These are phyloP conservation scores for Anadara kagoshimensis DNA, from an alignment of 1,140 invertebrate species.

Conservation along the genomic window DNA sequence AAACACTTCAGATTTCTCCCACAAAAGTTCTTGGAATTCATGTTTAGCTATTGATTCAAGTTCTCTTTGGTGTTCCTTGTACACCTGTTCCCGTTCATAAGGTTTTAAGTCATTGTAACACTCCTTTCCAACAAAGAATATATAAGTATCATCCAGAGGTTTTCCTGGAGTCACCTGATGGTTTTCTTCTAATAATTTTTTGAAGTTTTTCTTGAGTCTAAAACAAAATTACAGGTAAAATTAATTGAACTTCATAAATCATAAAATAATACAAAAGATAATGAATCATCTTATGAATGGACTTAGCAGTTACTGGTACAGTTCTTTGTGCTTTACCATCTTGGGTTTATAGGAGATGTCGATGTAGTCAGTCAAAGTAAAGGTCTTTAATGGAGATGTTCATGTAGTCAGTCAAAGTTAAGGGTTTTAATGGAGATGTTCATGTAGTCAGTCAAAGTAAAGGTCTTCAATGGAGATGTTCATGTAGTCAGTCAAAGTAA, in stretches of 20 bases:
- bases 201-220: conserved; percentile 86
- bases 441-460: no score
- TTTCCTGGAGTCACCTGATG: conserved; percentile 92
- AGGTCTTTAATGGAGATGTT: no score
- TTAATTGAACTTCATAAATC: not conserved
- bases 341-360: no score
- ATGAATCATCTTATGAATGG: no score
- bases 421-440: no score
- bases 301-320: no score
- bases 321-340: no score
- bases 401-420: no score
- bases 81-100: conserved; percentile 93
- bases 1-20: conserved; percentile 96
- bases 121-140: conserved; percentile 95
- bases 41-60: conserved; percentile 93
- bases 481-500: no score
- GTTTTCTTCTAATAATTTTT: conserved; percentile 93
- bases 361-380: no score
- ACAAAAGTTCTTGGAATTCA: conserved; percentile 93
- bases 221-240: conserved; percentile 42
- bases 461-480: no score
- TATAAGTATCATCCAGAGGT: conserved; percentile 91
- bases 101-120: conserved; percentile 94
- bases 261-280: no score
- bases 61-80: conserved; percentile 94